These are phyloP conservation scores for Lottia scabra DNA, from an alignment of 2,888 invertebrate genomes.

Conservation along the genomic window DNA sequence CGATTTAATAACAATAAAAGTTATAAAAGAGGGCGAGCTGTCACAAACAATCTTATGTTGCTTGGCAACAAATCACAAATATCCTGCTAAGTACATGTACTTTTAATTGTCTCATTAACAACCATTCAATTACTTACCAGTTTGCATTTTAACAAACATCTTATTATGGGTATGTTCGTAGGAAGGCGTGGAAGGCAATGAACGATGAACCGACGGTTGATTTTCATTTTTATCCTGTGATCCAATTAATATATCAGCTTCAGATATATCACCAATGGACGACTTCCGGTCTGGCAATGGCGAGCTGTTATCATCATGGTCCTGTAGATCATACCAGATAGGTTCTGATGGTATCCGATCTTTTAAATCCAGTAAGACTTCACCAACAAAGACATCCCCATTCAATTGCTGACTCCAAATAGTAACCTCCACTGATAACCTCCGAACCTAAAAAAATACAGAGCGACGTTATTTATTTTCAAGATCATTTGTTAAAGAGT, in stretches of 20 bases:
- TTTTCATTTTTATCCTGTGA: background rate
- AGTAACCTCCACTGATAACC: conserved; percentile 85
- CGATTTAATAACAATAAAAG: too few species aligned
- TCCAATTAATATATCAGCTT: background rate
- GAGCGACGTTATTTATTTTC: background rate
- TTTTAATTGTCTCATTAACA: too few species aligned
- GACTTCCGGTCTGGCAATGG: conserved; percentile 46
- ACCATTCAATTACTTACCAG: background rate
- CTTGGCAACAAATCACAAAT: too few species aligned
- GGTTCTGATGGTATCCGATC: conserved; percentile 79
- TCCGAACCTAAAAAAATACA: conserved; percentile 73
- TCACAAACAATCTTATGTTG: too few species aligned
- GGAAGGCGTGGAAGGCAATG: background rate
- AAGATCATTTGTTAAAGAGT: too few species aligned
- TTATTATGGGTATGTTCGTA: background rate
- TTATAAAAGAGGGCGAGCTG: too few species aligned
- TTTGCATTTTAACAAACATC: background rate
- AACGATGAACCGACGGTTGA: background rate
- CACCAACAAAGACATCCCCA: conserved; percentile 74
- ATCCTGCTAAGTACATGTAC: too few species aligned
- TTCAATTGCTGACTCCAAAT: conserved; percentile 89
- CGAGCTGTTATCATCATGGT: conserved; percentile 66
- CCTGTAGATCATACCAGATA: conserved; percentile 79
- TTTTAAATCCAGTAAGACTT: conserved; percentile 77
- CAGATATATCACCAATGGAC: conserved; percentile 6